These are phyloP conservation scores for Crambe crambe DNA, from an alignment of 37 sponge, comb jelly and placozoan genomes.

Conservation along the genomic window DNA sequence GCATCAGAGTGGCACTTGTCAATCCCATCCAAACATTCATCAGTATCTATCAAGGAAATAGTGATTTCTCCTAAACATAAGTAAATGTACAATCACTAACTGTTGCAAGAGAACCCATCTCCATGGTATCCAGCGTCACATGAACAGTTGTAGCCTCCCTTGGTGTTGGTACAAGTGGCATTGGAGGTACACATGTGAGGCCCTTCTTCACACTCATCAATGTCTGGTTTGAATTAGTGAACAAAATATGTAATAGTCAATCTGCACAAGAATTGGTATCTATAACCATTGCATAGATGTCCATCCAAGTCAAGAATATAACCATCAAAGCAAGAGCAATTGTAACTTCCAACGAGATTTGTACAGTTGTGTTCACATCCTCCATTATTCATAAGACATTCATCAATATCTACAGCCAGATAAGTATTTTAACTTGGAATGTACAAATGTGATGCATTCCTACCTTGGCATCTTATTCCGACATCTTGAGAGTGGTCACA, in stretches of 20 bases:
- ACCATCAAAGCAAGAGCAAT: constrained; percentile 22
- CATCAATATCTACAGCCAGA: constrained; percentile 40
- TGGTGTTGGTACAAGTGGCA: background rate
- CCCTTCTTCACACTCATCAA: constrained; percentile 36
- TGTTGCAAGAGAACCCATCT: background rate
- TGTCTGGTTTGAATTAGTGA: background rate
- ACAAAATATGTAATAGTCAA: background rate
- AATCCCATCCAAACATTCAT: constrained; percentile 11
- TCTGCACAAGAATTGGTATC: background rate
- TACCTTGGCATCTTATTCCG: too few species aligned
- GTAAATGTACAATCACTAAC: background rate
- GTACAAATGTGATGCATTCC: too few species aligned
- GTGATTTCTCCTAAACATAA: background rate
- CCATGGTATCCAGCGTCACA: constrained; percentile 11
- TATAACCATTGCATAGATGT: background rate
- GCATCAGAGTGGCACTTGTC: constrained; percentile 4
- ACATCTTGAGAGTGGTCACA: too few species aligned
- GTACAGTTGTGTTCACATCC: constrained; percentile 38
- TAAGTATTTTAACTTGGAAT: too few species aligned
- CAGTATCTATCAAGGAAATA: constrained; percentile 38
- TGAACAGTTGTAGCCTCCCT: constrained; percentile 5
- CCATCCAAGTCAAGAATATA: constrained; percentile 10
- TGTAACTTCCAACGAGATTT: constrained; percentile 24
- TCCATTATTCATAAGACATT: constrained; percentile 30
- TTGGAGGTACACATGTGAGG: background rate